A percentile compares a stretch with the other conserved stretches of the same genome.
Evolutionary conservation across 2,888 invertebrate genomes (phyloP).

Genomic region (Rhyacophila evoluta): DNA sequence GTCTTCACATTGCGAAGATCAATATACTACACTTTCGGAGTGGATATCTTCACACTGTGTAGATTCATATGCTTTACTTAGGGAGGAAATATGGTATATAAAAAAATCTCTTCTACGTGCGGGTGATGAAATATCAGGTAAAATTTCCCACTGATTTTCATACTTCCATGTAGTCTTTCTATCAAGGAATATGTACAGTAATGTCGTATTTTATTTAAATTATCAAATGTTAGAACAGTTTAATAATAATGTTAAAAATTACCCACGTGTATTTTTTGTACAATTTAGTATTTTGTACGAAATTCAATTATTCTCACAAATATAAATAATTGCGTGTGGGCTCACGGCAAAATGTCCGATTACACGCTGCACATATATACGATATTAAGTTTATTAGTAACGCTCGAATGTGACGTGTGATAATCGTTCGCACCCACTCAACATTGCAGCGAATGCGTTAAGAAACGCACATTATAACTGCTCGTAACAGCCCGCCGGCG

Average conservation of each 20-base stretch:
- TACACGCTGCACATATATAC: background rate
- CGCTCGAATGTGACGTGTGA: background rate
- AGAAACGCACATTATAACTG: slow-evolving; percentile 20
- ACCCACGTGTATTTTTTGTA: background rate
- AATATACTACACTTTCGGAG: no score
- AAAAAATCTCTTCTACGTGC: no score
- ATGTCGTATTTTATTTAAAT: no score
- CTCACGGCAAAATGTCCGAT: background rate
- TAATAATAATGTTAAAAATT: background rate
- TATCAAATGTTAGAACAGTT: background rate
- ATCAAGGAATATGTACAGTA: no score
- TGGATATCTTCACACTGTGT: no score
- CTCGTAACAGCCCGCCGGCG: background rate
- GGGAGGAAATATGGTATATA: no score
- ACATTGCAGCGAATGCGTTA: slow-evolving; percentile 4
- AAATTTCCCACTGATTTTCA: no score
- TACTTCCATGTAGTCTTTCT: no score
- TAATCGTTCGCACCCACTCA: slow-evolving; percentile 9
- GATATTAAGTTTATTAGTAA: slow-evolving; percentile 16
- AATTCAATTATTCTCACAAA: background rate
- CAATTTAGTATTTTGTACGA: background rate
- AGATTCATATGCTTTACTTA: no score
- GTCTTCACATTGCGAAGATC: no score
- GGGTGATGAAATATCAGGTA: no score
- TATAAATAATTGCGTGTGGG: slow-evolving; percentile 14